These are phyloP conservation scores for Gracilinanus agilis DNA, from an alignment of 2,113 vertebrate species.

Conservation along the genomic window DNA sequence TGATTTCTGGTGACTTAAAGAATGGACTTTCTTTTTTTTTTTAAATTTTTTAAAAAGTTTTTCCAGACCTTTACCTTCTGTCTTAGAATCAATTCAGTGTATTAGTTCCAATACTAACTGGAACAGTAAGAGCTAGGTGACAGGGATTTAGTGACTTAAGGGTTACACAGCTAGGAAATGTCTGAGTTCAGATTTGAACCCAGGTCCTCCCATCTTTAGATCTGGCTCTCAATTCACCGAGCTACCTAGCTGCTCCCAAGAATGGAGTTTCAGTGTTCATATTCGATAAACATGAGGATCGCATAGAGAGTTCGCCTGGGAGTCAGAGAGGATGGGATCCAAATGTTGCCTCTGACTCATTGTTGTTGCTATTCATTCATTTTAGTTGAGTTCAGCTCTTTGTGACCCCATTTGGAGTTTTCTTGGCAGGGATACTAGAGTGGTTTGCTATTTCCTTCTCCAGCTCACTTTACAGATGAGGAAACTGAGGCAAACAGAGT, in stretches of 20 bases:
- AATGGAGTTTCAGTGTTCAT: not conserved
- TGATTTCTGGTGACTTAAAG: not conserved
- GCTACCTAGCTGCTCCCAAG: too few relatives aligned
- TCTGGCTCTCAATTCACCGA: too few relatives aligned
- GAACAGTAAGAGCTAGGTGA: too few relatives aligned
- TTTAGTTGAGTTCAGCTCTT: not conserved
- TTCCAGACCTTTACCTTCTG: too few relatives aligned
- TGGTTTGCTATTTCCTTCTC: not conserved
- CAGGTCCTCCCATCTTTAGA: too few relatives aligned
- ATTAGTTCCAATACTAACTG: too few relatives aligned
- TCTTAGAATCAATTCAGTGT: too few relatives aligned
- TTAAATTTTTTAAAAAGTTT: too few relatives aligned
- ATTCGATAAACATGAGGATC: not conserved
- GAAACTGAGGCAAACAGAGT: not conserved
- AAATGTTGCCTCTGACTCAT: not conserved
- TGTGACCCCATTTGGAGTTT: not conserved
- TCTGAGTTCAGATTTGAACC: too few relatives aligned
- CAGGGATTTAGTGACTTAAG: too few relatives aligned
- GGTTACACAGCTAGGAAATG: too few relatives aligned
- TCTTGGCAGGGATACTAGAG: not conserved
- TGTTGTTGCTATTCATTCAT: not conserved
- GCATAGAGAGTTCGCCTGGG: not conserved
- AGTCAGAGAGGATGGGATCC: not conserved
- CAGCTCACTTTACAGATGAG: not conserved
- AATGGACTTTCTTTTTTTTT: not conserved